Percentiles rank a stretch among this genome's conserved stretches.
These are phyloP conservation scores for Phalanger gymnotis DNA, from an alignment of 2,797 vertebrate species.

Conservation along the genomic window DNA sequence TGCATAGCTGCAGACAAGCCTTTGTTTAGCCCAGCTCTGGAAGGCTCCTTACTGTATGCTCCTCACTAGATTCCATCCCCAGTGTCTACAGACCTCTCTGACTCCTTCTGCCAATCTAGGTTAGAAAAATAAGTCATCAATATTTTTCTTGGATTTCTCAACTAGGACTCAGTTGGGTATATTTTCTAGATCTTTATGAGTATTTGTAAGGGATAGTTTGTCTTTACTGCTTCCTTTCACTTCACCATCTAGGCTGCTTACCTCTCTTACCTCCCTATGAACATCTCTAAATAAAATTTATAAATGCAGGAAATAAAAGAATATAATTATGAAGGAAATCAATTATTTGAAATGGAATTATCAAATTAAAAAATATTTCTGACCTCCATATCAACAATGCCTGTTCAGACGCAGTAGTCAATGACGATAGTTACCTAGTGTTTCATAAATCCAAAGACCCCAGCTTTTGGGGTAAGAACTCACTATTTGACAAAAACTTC, in stretches of 20 bases:
- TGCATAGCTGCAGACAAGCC: background rate
- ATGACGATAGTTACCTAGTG: no score
- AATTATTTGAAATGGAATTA: background rate
- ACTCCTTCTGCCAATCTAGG: background rate
- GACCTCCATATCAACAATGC: background rate
- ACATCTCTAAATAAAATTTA: background rate
- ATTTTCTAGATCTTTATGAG: background rate
- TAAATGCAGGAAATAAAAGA: background rate
- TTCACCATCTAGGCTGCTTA: background rate
- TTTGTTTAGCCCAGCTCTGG: background rate
- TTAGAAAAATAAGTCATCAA: background rate
- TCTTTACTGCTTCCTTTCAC: background rate
- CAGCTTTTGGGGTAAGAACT: no score
- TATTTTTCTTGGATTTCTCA: background rate
- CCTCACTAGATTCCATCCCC: background rate
- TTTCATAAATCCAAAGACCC: no score
- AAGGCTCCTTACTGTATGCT: background rate
- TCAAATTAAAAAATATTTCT: background rate
- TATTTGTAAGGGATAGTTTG: background rate
- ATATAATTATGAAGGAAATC: background rate
- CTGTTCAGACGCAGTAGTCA: background rate
- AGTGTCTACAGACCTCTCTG: background rate
- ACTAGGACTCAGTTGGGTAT: background rate
- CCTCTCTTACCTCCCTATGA: background rate
- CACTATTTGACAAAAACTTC: no score